A percentile compares a stretch with the other conserved stretches of the same genome.
phyloP scores from a whole-genome alignment of 2,113 vertebrate genomes.

The Hippocampus zosterae region DNA sequence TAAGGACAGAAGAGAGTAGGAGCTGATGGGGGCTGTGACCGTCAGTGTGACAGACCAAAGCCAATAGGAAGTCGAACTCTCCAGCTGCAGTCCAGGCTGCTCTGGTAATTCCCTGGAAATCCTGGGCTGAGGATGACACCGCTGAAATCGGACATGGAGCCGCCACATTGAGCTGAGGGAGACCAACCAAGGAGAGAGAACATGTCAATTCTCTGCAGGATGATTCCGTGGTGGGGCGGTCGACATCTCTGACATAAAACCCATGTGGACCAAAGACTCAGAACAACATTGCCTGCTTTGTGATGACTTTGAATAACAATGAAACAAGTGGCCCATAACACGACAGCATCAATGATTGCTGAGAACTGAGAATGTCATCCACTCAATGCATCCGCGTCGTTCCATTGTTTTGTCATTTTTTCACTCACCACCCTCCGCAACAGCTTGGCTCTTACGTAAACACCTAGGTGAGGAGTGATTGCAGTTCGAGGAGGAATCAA shows the following conservation, averaged over 20 bases:
- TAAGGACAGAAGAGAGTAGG: neutral
- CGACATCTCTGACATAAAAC: conserved; percentile 17
- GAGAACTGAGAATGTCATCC: conserved; percentile 42
- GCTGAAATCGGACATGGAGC: conserved; percentile 86
- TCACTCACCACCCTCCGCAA: conserved; percentile 18
- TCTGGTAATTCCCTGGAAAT: conserved; percentile 96
- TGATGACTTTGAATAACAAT: conserved; percentile 50
- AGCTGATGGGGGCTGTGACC: conserved; percentile 10
- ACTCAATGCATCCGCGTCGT: conserved; percentile 19
- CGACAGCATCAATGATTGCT: conserved; percentile 29
- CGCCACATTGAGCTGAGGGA: conserved; percentile 88
- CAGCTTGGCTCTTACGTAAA: conserved; percentile 29
- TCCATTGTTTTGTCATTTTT: conserved; percentile 22
- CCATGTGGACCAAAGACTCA: conserved; percentile 17
- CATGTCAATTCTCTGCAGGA: conserved; percentile 45
- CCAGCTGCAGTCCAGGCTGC: conserved; percentile 95
- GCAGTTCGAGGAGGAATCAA: conserved; percentile 17
- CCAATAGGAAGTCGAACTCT: conserved; percentile 88
- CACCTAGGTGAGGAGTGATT: conserved; percentile 26
- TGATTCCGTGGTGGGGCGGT: conserved; percentile 4
- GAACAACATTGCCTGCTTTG: conserved; percentile 28
- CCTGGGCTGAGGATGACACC: conserved; percentile 94
- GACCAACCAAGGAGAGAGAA: conserved; percentile 59
- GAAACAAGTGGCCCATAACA: conserved; percentile 48
- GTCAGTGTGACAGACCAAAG: conserved; percentile 76